Conservation (phyloP, 2,113 vertebrate genomes). For the Psammodynastes pulverulentus region DNA sequence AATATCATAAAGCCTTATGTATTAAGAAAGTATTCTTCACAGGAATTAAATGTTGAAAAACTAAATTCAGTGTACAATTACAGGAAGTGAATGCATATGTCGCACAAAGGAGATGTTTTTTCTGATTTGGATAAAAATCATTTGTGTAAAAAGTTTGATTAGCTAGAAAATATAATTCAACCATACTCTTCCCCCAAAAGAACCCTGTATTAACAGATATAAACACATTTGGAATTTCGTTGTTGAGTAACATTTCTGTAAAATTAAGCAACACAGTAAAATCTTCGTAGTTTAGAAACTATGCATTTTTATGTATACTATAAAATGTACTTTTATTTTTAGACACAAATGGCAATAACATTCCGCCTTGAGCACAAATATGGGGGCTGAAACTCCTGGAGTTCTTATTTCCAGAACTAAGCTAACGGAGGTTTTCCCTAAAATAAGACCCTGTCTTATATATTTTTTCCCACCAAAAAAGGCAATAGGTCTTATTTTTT, state of each 20-base stretch:
- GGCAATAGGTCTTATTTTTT: no score
- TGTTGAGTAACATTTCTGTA: constrained; percentile 12
- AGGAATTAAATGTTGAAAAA: neutral
- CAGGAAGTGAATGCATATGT: neutral
- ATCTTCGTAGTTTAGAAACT: constrained; percentile 13
- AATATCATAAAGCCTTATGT: neutral
- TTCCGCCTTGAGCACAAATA: constrained; percentile 18
- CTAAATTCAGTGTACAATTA: neutral
- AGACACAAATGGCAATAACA: constrained; percentile 4
- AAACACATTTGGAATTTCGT: neutral
- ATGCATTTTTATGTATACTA: constrained; percentile 37
- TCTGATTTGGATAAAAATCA: neutral
- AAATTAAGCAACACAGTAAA: constrained; percentile 38
- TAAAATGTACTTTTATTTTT: constrained; percentile 26
- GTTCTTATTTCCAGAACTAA: neutral
- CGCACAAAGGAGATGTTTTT: neutral
- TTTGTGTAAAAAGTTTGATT: neutral
- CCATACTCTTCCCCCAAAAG: neutral
- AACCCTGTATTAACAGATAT: constrained; percentile 5
- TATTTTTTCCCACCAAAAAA: no score
- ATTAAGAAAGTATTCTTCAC: neutral
- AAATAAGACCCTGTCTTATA: no score
- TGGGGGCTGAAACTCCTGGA: neutral
- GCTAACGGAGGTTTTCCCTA: neutral
- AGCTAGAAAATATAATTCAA: neutral